Base-by-base conservation (phyloP, 2,888 invertebrate genomes). In the Lissocephala sabroskyi region DNA sequence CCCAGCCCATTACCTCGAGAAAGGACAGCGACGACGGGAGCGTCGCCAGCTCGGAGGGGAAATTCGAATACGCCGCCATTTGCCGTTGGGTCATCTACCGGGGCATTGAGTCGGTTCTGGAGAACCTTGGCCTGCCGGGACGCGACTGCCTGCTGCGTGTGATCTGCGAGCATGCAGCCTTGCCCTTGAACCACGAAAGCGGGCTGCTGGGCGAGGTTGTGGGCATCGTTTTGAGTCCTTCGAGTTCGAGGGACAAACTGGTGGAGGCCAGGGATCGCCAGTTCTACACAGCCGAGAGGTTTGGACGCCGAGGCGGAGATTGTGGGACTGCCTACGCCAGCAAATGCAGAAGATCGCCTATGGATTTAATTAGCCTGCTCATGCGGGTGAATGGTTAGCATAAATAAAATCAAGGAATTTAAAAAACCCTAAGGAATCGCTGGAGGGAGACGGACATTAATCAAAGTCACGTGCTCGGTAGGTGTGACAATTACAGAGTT, bases 141-240 rank as follows among this genome's bases (percentile, higher is more conserved):
- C 87, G 89, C 59, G 88, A 88, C 29, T 94, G 94, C 83, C 81
- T 94, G 63, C 84, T 93, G 57, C 88, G 91, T 65, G 88, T 90
- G 60, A 91, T 94, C 79, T 94, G 94, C 79, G 92, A 94, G 81
- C 88, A 90, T 19, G 90, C 93, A 0, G 88, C 89, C 65, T 86
- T 88, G 53, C 89, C 92, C 42, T 88, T 93, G 74, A 87, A 86
- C 62, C 87, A 89, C 75, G 88, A 89, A 66, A 90, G 90, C 67
- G 92, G 93, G 3, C 86, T 94, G 70, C 87, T 92, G 57, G 92
- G 90, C 18, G 91, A 93, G 85, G 86, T 94, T 74, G 86, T 92
- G 59, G 91, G 93, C 85, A 89, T 92, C 64, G 83, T 92, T 76
- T 87, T 94, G 80, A 91, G 91, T 89, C 92, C 93, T 16, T 92